Percentiles rank a stretch among this genome's conserved stretches.
Conservation (phyloP, 1,140 invertebrate species). For the Drosophila azteca region DNA sequence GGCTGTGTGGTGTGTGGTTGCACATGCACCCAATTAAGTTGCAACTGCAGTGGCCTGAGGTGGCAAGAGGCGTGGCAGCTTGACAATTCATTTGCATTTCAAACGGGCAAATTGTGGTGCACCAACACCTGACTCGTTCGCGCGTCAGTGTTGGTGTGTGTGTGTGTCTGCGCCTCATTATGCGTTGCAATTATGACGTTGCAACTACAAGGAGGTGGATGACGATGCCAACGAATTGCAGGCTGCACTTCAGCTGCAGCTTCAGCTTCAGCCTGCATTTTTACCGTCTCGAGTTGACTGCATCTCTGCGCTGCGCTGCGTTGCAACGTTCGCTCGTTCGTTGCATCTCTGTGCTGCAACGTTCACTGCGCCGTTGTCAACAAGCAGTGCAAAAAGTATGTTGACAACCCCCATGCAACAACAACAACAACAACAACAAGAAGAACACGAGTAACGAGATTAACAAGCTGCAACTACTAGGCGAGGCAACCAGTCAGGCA, state of each 20-base stretch:
- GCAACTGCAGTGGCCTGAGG: conserved; percentile 54
- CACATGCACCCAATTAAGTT: conserved; percentile 72
- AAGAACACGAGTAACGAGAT: conserved; percentile 61
- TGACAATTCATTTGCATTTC: conserved; percentile 72
- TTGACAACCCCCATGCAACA: conserved; percentile 62
- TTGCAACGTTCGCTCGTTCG: conserved; percentile 40
- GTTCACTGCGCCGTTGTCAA: conserved; percentile 53
- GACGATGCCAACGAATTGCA: conserved; percentile 47
- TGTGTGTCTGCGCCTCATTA: conserved; percentile 60
- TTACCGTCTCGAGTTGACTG: conserved; percentile 41
- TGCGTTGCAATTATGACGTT: conserved; percentile 77
- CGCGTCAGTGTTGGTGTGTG: conserved; percentile 6
- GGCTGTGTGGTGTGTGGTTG: conserved; percentile 33
- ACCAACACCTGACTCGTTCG: conserved; percentile 27
- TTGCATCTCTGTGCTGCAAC: conserved; percentile 25
- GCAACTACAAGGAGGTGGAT: conserved; percentile 64
- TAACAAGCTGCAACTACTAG: conserved; percentile 76
- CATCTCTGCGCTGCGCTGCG: conserved; percentile 20
- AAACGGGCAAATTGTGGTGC: conserved; percentile 65
- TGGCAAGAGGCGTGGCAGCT: conserved; percentile 56
- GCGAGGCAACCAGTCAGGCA: conserved; percentile 60
- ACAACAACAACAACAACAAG: conserved; percentile 37
- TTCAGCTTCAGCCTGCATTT: conserved; percentile 26
- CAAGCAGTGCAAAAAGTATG: conserved; percentile 68
- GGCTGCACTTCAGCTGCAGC: conserved; percentile 56